Evolutionary conservation across 2,888 invertebrate species (phyloP), one percentile per base, ranked within the genome.

Genomic region (Thereva nobilitata): DNA sequence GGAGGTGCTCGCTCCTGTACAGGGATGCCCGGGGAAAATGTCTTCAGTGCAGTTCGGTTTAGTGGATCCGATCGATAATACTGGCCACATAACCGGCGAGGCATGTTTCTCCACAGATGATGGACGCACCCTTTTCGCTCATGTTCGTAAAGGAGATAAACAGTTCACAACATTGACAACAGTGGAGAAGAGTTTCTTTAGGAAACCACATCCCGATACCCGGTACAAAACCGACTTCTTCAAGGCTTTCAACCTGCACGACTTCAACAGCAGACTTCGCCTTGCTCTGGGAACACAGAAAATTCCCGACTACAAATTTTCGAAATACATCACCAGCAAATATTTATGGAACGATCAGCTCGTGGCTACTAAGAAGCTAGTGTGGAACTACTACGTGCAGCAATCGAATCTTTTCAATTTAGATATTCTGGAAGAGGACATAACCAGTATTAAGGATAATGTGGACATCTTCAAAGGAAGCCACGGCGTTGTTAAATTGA

Each of bases 361-460:
- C 49, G 70, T 71, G 23, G 69, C 74, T 4, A 70, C 71, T 0
- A 73, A 73, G 50, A 76, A 76, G 64, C 68, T 77, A 1, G 70
- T 74, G 2, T 77, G 76, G 76, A 77, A 77, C 56, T 76, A 74
- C 64, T 74, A 72, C 44, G 69, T 75, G 4, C 55, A 71, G n/a
- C 70, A 73, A 55, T 75, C 75, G 38, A 68, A 73, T 23, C 61
- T 74, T 2, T 38, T 40, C 5, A 74, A 74, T 47, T 70, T 75
- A 34, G 69, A 71, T 6, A 59, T 71, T 1, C 66, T 77, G 0
- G 73, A 73, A 37, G 50, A 72, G 37, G 75, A 76, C 53, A 74
- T 76, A n/a, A 55, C 61, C 8, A 57, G 61, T 40, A 34, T 34
- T 2, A 10, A 5, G 35, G 59, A 50, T 35, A 67, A 71, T 45